Conservation (phyloP, 2,888 invertebrate species). For the Aspidiotus destructor region DNA sequence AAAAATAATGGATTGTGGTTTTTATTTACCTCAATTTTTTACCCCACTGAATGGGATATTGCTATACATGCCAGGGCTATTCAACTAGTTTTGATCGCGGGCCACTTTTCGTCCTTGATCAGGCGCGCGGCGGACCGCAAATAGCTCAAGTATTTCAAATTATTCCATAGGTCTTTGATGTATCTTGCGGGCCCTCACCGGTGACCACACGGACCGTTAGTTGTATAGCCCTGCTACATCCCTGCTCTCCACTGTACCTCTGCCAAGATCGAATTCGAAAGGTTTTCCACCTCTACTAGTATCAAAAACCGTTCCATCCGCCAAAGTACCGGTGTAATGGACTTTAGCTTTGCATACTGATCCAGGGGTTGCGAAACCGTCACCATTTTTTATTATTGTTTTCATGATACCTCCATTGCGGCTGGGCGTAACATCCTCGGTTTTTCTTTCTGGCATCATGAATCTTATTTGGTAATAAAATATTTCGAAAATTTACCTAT, state of each 20-base stretch:
- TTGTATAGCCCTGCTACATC: neutral
- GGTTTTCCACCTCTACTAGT: constrained; percentile 75
- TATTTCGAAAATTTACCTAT: too few species aligned
- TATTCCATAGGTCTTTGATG: too few species aligned
- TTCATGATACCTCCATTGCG: constrained; percentile 71
- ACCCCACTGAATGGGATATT: neutral
- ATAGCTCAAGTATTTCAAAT: too few species aligned
- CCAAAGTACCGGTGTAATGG: constrained; percentile 82
- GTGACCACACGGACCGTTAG: too few species aligned
- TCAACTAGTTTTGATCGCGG: neutral
- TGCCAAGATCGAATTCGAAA: constrained; percentile 78
- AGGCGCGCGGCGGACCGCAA: neutral
- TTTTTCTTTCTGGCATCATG: neutral
- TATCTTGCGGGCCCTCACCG: too few species aligned
- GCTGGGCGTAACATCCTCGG: constrained; percentile 52
- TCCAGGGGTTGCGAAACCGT: constrained; percentile 59
- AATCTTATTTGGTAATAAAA: too few species aligned
- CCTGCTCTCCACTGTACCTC: constrained; percentile 50
- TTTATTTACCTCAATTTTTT: neutral
- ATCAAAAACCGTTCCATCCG: constrained; percentile 85
- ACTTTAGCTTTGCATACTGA: constrained; percentile 63
- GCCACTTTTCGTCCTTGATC: neutral
- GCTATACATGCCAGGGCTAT: neutral
- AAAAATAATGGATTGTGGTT: neutral
- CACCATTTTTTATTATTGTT: constrained; percentile 63